Base-by-base conservation (phyloP, 2,797 vertebrate genomes). In the Urocyon cinereoargenteus region DNA sequence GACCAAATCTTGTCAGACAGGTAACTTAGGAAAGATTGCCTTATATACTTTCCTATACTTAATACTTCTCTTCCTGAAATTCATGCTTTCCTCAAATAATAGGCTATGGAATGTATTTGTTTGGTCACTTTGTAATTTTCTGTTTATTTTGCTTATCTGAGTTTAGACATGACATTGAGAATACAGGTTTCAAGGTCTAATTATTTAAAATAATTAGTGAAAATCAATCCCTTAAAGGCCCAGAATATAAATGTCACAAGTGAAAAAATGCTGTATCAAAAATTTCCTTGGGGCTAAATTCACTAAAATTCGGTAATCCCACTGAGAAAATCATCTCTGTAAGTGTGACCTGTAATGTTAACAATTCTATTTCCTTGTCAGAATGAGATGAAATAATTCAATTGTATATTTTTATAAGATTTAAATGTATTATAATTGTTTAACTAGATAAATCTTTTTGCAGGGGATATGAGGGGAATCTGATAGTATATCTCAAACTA, bases 1-100 rank as follows among this genome's bases (percentile, higher is more conserved):
- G 99, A 99, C 99, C 98, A 99, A 99, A 95, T 99, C 98, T 96
- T 99, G 98, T 98, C 99, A 99, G 98, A 99, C 99, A 98, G 99
- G 99, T 99, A 99, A 98, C 66, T 68, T 95, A 95, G 55, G 86
- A 83, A 68, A 72, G 53, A 83, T 22, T 91, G 57, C 57, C 36
- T 87, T 95, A n/a, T 0, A 26, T 55, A 16, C 21, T 92, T 81
- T 55, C 36, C 28, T 89, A 0, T 59, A 15, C 2, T 53, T 96
- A 57, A 1, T 28, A 64, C 22, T 22, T 86, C 31, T 86, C 12
- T 57, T 85, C 64, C 13, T 89, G 73, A 62, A 73, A 88, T 40
- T 34, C 12, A 6, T 61, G n/a, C 16, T 91, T 93, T 89, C 87
- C 57, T 88, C 53, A 40, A 73, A 22, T 34, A 45, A 90, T 34